Evolutionary conservation across 2,797 vertebrate genomes (phyloP), one percentile per base, ranked within the genome.

Genomic region (Protonibea diacanthus): DNA sequence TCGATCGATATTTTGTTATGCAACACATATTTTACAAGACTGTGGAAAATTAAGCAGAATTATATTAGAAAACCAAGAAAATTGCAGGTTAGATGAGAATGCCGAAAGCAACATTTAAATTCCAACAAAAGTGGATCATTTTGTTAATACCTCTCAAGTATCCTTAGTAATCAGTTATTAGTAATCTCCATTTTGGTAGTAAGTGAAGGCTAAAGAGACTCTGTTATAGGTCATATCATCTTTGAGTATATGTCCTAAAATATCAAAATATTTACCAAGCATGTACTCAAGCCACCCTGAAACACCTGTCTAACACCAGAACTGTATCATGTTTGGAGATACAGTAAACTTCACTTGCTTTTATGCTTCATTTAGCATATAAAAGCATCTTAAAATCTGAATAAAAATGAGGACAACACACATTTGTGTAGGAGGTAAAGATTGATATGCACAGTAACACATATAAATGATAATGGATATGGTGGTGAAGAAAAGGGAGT

Each of bases 161-260:
- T 87, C 78, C 76, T 80, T 82, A 71, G 78, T 70, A 81, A 91
- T 87, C 78, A 44, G n/a, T 7, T 29, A 58, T 47, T 11, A 45
- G 15, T 10, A 4, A 80, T 76, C 76, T 77, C 69, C 20, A 71
- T 74, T 86, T 70, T 76, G 62, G 53, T 84, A 78, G 85, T 71
- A 80, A 71, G 62, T 61, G 33, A 74, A 33, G 25, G 62, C 52
- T 42, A 45, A 67, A 80, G n/a, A 71, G 68, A 61, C 49, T 76
- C 11, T n/a, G 14, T 60, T 27, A 72, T 29, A n/a, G 9, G 55
- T 71, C 38, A 60, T 2, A 63, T 67, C 10, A 60, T 74, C 11
- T 62, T 71, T 38, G 47, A 75, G 27, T 48, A 63, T 58, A 45
- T 65, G 12, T 47, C 18, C 18, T 51, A 15, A 70, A 80, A 71